Evolutionary conservation across 2,113 vertebrate species (phyloP).

Genomic region (Hemiprocne comata): DNA sequence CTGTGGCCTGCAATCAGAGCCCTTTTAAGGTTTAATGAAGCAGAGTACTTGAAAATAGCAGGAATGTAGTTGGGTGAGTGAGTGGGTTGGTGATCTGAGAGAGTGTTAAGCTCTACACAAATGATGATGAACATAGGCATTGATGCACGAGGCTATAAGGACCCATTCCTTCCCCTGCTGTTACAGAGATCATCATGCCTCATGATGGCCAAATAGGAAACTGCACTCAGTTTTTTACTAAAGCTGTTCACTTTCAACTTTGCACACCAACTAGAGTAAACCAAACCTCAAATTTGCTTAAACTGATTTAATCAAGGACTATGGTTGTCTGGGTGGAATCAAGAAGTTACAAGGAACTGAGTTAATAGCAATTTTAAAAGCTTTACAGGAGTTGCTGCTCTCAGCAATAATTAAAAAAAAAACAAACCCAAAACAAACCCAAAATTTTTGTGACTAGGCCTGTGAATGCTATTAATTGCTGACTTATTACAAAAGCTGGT

Average conservation of each 20-base stretch:
- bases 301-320: not conserved
- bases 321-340: not conserved
- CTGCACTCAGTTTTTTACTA: not conserved
- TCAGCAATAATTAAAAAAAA: not conserved
- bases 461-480: not conserved
- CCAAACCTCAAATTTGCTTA: not conserved
- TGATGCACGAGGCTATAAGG: not conserved
- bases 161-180: not conserved
- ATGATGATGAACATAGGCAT: not conserved
- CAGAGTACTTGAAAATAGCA: conserved; percentile 26
- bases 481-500: not conserved
- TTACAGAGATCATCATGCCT: not conserved
- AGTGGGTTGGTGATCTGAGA: conserved; percentile 2
- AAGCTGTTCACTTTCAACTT: not conserved
- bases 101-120: not conserved
- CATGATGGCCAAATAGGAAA: not conserved
- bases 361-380: not conserved
- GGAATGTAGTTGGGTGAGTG: not conserved
- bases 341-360: not conserved
- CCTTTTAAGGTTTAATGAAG: conserved; percentile 55
- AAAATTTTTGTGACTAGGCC: not conserved
- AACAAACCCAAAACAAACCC: not conserved
- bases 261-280: not conserved
- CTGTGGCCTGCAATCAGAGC: not conserved
- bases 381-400: not conserved